Conservation (phyloP, 2,113 vertebrate genomes). For the Zeus faber region DNA sequence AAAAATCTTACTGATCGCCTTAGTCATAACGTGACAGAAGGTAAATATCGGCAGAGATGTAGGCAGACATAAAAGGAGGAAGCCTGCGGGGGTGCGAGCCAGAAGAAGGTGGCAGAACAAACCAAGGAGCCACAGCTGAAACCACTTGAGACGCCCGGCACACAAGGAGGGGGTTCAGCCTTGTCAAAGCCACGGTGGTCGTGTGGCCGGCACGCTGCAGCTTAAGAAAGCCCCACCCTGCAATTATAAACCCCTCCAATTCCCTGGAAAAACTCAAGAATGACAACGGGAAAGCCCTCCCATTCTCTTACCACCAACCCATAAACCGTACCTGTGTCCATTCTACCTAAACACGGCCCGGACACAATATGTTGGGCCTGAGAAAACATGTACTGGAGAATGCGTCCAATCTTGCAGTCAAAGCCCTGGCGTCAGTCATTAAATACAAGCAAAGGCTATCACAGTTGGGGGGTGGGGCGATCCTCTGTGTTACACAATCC, state of each 20-base stretch:
- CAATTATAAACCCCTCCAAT: too few species aligned
- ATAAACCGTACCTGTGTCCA: too few species aligned
- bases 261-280: too few species aligned
- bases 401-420: too few species aligned
- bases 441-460: neutral
- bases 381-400: too few species aligned
- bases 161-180: slow-evolving; percentile 32
- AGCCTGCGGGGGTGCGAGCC: neutral
- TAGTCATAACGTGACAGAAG: neutral
- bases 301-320: too few species aligned
- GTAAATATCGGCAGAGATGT: slow-evolving; percentile 21
- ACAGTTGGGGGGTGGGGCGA: too few species aligned
- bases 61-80: slow-evolving; percentile 9
- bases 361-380: too few species aligned
- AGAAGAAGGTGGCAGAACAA: slow-evolving; percentile 10
- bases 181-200: slow-evolving; percentile 20
- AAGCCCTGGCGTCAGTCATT: neutral
- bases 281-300: too few species aligned
- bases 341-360: too few species aligned
- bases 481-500: too few species aligned
- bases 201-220: slow-evolving; percentile 19
- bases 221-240: slow-evolving; percentile 1
- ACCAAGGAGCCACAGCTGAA: slow-evolving; percentile 30
- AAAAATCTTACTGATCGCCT: slow-evolving; percentile 8
- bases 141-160: slow-evolving; percentile 27